These are phyloP conservation scores for Choristoneura fumiferana DNA, from an alignment of 1,140 invertebrate genomes.

Conservation along the genomic window DNA sequence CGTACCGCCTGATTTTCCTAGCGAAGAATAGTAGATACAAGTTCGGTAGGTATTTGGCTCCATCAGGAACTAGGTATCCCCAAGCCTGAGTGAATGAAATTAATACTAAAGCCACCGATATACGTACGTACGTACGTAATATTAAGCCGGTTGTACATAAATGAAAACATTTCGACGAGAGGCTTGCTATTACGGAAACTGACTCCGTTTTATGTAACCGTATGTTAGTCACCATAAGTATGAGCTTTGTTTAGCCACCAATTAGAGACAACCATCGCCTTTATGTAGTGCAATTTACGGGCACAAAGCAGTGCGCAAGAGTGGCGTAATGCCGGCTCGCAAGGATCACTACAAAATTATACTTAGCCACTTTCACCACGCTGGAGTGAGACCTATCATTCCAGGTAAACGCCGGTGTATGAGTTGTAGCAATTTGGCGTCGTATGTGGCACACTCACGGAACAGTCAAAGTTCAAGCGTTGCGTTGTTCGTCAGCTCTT, in stretches of 20 bases:
- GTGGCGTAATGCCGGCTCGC: background rate
- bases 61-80: too few relatives aligned
- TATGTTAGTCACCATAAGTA: constrained; percentile 4
- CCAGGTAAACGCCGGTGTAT: background rate
- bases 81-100: too few relatives aligned
- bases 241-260: constrained; percentile 6
- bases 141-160: background rate
- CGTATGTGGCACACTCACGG: background rate
- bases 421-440: background rate
- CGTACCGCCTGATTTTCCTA: too few relatives aligned
- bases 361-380: constrained; percentile 7
- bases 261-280: constrained; percentile 9
- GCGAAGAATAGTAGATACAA: too few relatives aligned
- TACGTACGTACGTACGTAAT: too few relatives aligned
- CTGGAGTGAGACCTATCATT: constrained; percentile 5
- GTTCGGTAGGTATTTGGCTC: too few relatives aligned
- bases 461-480: background rate
- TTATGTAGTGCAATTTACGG: constrained; percentile 11
- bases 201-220: constrained; percentile 1
- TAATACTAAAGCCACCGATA: too few relatives aligned
- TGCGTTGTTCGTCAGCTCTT: too few relatives aligned
- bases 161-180: background rate
- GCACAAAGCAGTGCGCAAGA: constrained; percentile 10
- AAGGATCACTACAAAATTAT: constrained; percentile 8
- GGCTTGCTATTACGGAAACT: constrained; percentile 6